Percentiles rank a stretch among this genome's conserved stretches.
These are phyloP conservation scores for Empis stercorea DNA, from an alignment of 2,888 invertebrate genomes.

Conservation along the genomic window DNA sequence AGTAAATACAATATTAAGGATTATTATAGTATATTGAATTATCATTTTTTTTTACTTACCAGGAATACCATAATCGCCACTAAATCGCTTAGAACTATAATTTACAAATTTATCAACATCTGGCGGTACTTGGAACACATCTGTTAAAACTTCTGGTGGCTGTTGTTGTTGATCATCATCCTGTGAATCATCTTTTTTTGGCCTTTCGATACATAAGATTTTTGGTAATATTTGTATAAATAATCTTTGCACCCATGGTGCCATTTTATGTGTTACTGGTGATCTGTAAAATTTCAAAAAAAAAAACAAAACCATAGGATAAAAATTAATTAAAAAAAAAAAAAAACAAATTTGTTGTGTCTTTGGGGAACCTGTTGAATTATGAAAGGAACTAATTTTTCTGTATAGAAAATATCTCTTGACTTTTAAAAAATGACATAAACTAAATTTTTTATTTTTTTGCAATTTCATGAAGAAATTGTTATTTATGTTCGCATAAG, in stretches of 20 bases:
- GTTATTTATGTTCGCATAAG: too few species aligned
- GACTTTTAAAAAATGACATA: too few species aligned
- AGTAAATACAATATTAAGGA: too few species aligned
- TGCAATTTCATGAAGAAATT: too few species aligned
- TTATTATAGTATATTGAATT: too few species aligned
- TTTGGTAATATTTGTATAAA: constrained; percentile 78
- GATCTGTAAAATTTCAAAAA: constrained; percentile 51
- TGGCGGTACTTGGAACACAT: constrained; percentile 58
- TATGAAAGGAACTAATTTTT: too few species aligned
- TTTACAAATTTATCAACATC: constrained; percentile 51
- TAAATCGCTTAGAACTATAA: constrained; percentile 45
- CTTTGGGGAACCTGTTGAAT: too few species aligned
- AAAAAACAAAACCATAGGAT: neutral
- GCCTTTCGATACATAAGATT: constrained; percentile 77
- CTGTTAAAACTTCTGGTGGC: constrained; percentile 57
- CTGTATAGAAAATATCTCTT: too few species aligned
- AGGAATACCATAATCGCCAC: constrained; percentile 63
- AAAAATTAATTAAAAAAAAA: too few species aligned
- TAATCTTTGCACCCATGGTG: constrained; percentile 78
- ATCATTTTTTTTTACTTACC: constrained; percentile 22
- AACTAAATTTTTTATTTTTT: too few species aligned
- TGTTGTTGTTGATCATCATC: constrained; percentile 45
- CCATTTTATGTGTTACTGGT: constrained; percentile 84
- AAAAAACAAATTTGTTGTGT: too few species aligned
- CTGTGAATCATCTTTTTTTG: constrained; percentile 57